A percentile compares a stretch with the other conserved stretches of the same genome.
These are phyloP conservation scores for Rhagium mordax DNA, from an alignment of 2,888 invertebrate genomes.

Conservation along the genomic window DNA sequence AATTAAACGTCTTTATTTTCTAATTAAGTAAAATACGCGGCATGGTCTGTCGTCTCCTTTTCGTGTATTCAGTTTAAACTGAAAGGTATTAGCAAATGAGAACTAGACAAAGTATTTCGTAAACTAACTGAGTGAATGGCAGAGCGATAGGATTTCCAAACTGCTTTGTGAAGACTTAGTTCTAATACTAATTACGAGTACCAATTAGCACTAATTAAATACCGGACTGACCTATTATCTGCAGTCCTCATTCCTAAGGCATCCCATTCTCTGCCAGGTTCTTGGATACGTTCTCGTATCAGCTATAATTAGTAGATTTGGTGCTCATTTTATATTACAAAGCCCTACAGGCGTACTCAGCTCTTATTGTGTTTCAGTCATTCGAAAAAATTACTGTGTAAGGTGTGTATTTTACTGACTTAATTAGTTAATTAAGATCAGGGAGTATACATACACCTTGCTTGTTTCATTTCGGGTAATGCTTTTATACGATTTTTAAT, in stretches of 20 bases:
- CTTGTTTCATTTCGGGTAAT: slow-evolving; percentile 13
- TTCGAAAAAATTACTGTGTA: slow-evolving; percentile 23
- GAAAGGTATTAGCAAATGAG: slow-evolving; percentile 59
- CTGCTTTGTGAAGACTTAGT: slow-evolving; percentile 68
- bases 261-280: slow-evolving; percentile 61
- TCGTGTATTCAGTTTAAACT: slow-evolving; percentile 36
- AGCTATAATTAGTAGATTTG: slow-evolving; percentile 63
- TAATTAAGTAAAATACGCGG: slow-evolving; percentile 46
- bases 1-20: slow-evolving; percentile 34
- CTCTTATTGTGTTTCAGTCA: slow-evolving; percentile 17
- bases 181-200: slow-evolving; percentile 69
- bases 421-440: slow-evolving; percentile 34
- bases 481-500: not conserved
- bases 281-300: slow-evolving; percentile 58
- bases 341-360: slow-evolving; percentile 6
- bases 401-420: slow-evolving; percentile 14
- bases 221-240: slow-evolving; percentile 69
- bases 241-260: slow-evolving; percentile 64
- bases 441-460: not conserved
- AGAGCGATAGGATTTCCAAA: slow-evolving; percentile 66
- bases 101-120: slow-evolving; percentile 58
- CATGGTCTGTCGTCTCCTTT: slow-evolving; percentile 22
- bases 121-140: slow-evolving; percentile 54
- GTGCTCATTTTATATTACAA: slow-evolving; percentile 56
- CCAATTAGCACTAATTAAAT: slow-evolving; percentile 70